Evolutionary conservation across 2,797 vertebrate genomes (phyloP).

Genomic region (Scyliorhinus canicula): DNA sequence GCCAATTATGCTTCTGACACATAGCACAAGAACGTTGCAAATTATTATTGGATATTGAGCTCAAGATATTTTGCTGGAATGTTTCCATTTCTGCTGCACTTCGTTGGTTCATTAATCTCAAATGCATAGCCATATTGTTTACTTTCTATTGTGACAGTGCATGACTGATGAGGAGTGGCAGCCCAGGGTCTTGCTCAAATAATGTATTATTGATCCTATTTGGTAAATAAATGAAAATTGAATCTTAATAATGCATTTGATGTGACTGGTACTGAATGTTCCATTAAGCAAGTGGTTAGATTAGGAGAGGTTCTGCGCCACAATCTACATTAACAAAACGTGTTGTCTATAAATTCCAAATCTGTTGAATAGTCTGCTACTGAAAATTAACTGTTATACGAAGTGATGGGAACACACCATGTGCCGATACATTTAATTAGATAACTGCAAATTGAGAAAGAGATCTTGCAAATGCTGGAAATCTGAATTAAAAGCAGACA

Average conservation of each 20-base stretch:
- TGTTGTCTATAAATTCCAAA: background rate
- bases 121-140: background rate
- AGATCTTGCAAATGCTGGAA: background rate
- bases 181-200: background rate
- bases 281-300: constrained; percentile 3
- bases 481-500: too few relatives aligned
- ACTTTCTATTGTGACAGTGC: background rate
- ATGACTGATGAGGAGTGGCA: constrained; percentile 8
- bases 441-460: background rate
- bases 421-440: background rate
- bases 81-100: background rate
- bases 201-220: constrained; percentile 15
- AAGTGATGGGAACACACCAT: background rate
- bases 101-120: background rate
- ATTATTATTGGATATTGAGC: background rate
- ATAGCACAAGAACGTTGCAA: background rate
- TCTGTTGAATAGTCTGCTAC: background rate
- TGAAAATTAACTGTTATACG: background rate
- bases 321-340: background rate
- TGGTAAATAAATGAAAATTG: constrained; percentile 13
- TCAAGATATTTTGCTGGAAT: constrained; percentile 2
- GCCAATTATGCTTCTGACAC: constrained; percentile 19
- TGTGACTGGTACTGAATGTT: background rate
- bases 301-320: background rate
- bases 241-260: constrained; percentile 21